Percentiles rank a stretch among this genome's conserved stretches.
Evolutionary conservation across 2,888 invertebrate species (phyloP).

Genomic region (Portevinia maculata): DNA sequence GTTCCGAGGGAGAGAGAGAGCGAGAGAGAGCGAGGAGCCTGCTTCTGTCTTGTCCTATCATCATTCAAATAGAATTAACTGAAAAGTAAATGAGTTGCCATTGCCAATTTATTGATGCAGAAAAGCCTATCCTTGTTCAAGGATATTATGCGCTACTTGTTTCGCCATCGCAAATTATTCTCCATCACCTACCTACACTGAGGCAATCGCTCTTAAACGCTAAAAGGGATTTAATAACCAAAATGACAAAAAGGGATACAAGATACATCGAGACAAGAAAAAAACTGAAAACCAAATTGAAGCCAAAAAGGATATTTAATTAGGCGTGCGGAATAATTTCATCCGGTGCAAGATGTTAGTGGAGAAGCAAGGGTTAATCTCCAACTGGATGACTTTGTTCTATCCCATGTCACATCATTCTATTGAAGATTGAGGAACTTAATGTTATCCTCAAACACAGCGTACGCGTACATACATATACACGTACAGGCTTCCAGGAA

Average conservation of each 20-base stretch:
- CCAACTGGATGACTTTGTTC: constrained; percentile 36
- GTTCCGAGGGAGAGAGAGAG: not conserved
- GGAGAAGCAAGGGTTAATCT: constrained; percentile 31
- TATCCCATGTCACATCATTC: constrained; percentile 23
- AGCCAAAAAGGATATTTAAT: constrained; percentile 66
- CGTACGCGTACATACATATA: not conserved
- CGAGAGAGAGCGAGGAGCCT: constrained; percentile 6
- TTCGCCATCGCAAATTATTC: constrained; percentile 55
- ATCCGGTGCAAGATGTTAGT: constrained; percentile 41
- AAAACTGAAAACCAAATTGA: constrained; percentile 17
- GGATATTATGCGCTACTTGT: constrained; percentile 42
- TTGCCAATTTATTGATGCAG: constrained; percentile 66
- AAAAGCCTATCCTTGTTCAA: constrained; percentile 63
- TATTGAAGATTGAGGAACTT: not conserved
- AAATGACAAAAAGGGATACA: constrained; percentile 31
- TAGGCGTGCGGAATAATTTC: constrained; percentile 61
- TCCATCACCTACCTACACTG: constrained; percentile 33
- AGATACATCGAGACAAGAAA: constrained; percentile 6
- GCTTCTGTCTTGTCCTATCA: constrained; percentile 26
- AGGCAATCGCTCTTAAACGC: constrained; percentile 33
- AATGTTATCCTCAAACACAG: not conserved
- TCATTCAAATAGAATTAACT: constrained; percentile 57
- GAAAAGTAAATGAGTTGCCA: constrained; percentile 68
- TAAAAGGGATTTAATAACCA: not conserved
- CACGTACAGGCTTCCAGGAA: constrained; percentile 13